Conservation (phyloP, 1,140 invertebrate genomes). For the Heliconius himera region DNA sequence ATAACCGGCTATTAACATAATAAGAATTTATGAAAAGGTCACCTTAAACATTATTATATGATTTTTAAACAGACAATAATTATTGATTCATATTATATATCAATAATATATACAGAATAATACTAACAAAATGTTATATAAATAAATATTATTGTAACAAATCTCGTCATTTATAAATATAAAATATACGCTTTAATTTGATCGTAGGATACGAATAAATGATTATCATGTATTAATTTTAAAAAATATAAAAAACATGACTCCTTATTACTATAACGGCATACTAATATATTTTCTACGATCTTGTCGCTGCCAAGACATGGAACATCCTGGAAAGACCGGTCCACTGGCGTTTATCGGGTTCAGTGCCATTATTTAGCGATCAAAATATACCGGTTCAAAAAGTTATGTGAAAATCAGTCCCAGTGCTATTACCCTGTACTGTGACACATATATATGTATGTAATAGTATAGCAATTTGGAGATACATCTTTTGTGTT, state of each 20-base stretch:
- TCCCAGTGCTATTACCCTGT: background rate
- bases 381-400: constrained; percentile 41
- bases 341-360: constrained; percentile 36
- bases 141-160: background rate
- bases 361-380: constrained; percentile 42
- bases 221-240: background rate
- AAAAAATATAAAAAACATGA: background rate
- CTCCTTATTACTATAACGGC: constrained; percentile 33
- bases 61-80: background rate
- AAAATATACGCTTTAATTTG: background rate
- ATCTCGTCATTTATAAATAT: background rate
- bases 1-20: background rate
- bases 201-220: background rate
- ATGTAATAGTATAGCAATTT: background rate
- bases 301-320: constrained; percentile 34
- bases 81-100: background rate
- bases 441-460: background rate
- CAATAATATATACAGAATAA: background rate
- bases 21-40: background rate
- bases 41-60: background rate
- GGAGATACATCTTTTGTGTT: background rate
- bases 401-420: constrained; percentile 22
- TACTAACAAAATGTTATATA: background rate
- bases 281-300: constrained; percentile 35
- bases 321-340: constrained; percentile 40